Evolutionary conservation across 35 echinoderm and acorn worm species (phyloP).

Genomic region (Ptychodera flava): DNA sequence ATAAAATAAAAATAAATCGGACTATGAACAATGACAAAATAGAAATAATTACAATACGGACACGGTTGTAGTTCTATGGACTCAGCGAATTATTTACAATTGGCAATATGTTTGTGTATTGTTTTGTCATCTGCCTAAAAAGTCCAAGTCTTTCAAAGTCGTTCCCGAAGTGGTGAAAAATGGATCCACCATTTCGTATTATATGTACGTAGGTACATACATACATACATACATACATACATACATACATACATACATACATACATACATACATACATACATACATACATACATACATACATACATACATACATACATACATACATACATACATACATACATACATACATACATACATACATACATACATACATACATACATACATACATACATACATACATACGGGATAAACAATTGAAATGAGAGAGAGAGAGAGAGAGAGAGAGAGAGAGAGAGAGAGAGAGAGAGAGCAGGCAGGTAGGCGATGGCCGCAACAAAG

Average conservation of each 20-base stretch:
- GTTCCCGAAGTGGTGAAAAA: no score
- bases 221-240: background rate
- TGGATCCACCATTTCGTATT: no score
- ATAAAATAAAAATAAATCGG: no score
- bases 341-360: background rate
- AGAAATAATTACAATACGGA: no score
- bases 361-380: slow-evolving; percentile 2
- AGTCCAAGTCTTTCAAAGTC: no score
- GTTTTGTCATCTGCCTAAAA: no score
- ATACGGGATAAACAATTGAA: background rate
- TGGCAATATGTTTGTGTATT: no score
- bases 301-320: background rate
- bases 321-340: background rate
- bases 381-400: background rate
- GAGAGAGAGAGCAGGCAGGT: background rate
- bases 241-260: background rate
- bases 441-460: background rate
- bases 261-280: slow-evolving; percentile 2
- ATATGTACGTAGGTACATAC: no score
- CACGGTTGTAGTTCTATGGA: no score
- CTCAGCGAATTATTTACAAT: no score
- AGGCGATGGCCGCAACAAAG: no score
- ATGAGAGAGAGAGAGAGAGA: background rate
- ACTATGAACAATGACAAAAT: no score
- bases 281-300: background rate